Base-by-base conservation (phyloP, 2,113 vertebrate genomes). In the Neofelis nebulosa region DNA sequence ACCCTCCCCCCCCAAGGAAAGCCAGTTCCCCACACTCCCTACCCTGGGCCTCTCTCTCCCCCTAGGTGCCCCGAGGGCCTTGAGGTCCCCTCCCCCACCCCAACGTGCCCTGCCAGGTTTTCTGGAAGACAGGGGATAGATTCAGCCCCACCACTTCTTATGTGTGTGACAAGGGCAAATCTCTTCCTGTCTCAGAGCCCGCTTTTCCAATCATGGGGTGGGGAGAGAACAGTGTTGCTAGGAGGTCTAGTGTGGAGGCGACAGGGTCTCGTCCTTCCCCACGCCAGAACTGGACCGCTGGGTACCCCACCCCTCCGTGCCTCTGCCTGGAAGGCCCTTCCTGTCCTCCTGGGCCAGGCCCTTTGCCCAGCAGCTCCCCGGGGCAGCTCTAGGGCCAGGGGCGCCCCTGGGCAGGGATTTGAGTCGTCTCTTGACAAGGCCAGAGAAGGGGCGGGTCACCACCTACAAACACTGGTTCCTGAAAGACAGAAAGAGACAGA, bases 401-500 rank as follows among this genome's bases (percentile, higher is more conserved):
- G 14, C 12, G 7, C 55, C 31, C 33, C 0, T 66, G 23, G 92
- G 63, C 52, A 63, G 45, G 41, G 45, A 65, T n/a, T 1, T 57
- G 79, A 41, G 21, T 83, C 21, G 21, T 83, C 21, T 68, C 48
- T 71, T 8, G 21, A 41, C 52, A 74, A 82, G 73, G 48, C 85
- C 90, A 63, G 41, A 41, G 36, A 85, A 92, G 84, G 55, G 25
- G 88, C 0, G 1, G 38, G 81, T 87, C 55, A 76, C 55, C n/a
- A 33, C 14, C 27, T 73, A 38, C 48, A 66, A 61, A 69, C 21
- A 50, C 55, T 41, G n/a, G 29, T 11, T 55, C 89, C 91, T 95
- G 84, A 25, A 97, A 94, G 87, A 84, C 66, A 95, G 50, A 91
- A 31, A 89, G 19, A 71, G 45, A 71, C 14, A 15, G n/a, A 33